These are phyloP conservation scores for Smittia sp. DNA, from an alignment of 2,888 invertebrate genomes.

Conservation along the genomic window DNA sequence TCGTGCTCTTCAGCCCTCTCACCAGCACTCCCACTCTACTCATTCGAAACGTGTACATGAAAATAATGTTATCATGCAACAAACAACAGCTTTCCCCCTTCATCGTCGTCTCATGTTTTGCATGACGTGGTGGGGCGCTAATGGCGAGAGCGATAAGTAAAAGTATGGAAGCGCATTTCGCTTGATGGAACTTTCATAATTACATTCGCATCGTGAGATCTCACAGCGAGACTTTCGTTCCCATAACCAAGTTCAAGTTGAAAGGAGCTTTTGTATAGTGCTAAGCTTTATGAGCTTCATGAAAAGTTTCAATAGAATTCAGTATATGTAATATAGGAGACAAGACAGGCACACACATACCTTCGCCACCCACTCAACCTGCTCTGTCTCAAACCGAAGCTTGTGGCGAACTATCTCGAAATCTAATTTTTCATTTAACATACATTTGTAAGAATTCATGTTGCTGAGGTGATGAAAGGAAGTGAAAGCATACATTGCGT, in stretches of 20 bases:
- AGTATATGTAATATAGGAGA: no score
- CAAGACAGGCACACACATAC: background rate
- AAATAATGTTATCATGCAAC: conserved; percentile 26
- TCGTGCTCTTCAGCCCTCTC: background rate
- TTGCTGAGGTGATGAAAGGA: background rate
- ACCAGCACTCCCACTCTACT: background rate
- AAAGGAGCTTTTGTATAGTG: background rate
- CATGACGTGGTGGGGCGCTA: background rate
- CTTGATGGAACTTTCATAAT: conserved; percentile 2
- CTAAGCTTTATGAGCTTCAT: background rate
- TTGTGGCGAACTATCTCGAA: conserved; percentile 15
- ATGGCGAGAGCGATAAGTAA: background rate
- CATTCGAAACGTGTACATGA: conserved; percentile 12
- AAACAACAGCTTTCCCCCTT: conserved; percentile 6
- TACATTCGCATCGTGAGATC: background rate
- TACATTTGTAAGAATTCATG: background rate
- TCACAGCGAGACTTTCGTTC: background rate
- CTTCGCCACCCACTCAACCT: background rate
- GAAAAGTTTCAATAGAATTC: background rate
- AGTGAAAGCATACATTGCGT: background rate
- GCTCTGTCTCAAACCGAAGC: background rate
- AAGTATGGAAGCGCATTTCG: background rate
- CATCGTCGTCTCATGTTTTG: background rate
- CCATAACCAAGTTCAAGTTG: background rate
- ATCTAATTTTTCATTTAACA: conserved; percentile 28